Percentiles rank a stretch among this genome's conserved stretches.
These are phyloP conservation scores for Chrysemys picta DNA, from an alignment of 2,113 vertebrate species.

Conservation along the genomic window DNA sequence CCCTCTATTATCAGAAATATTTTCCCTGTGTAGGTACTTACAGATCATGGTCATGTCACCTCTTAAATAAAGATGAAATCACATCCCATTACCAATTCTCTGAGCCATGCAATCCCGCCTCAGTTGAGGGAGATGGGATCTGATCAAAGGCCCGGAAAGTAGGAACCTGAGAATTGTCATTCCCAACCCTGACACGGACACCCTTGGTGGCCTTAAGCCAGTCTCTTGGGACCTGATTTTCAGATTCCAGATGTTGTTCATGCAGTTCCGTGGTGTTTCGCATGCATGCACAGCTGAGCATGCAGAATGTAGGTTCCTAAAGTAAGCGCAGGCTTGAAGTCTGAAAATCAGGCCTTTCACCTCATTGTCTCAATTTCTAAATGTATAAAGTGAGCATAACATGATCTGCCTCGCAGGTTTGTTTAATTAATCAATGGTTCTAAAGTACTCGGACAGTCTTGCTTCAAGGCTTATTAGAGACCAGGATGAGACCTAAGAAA, in stretches of 20 bases:
- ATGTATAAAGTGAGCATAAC: not conserved
- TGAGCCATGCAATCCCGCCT: too few relatives aligned
- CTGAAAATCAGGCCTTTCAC: not conserved
- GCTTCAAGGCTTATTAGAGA: not conserved
- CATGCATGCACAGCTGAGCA: not conserved
- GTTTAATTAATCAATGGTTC: not conserved
- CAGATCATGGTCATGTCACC: too few relatives aligned
- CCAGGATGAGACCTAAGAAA: not conserved
- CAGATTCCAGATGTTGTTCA: not conserved
- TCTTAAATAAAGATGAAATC: too few relatives aligned
- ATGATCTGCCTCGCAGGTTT: not conserved
- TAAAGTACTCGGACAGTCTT: not conserved
- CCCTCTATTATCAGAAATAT: too few relatives aligned
- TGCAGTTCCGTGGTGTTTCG: not conserved
- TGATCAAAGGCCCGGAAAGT: not conserved
- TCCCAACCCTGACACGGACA: not conserved
- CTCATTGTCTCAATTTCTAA: not conserved
- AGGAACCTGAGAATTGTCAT: not conserved
- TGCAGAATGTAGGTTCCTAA: not conserved
- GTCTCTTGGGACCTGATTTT: not conserved
- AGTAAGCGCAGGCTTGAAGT: not conserved
- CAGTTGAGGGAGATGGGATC: too few relatives aligned
- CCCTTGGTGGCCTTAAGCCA: not conserved
- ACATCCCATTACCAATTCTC: too few relatives aligned
- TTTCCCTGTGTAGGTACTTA: too few relatives aligned